Base-by-base conservation (phyloP, 2,888 invertebrate species). In the Amiota mariae region DNA sequence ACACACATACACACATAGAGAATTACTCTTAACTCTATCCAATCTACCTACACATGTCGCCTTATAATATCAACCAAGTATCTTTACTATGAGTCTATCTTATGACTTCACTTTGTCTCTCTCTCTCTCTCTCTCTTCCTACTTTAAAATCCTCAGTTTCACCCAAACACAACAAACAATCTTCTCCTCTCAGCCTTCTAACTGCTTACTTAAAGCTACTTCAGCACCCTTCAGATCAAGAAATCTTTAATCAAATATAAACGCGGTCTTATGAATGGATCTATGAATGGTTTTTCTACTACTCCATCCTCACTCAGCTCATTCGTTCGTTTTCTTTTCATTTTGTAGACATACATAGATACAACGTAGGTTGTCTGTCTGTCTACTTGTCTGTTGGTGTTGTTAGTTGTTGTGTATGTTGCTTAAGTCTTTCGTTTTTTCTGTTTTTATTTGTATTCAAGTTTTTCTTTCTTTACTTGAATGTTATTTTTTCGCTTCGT, bases 221-320 rank as follows among this genome's bases (percentile, higher is more conserved):
- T 11, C 57, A 12, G 54, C 18, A 63, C 63, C 9, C 11, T n/a
- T 61, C 1, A 56, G 20, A 12, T 61, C 63, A 15, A 36, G 15
- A 8, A 9, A 63, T 18, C 48, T 24, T n/a, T 48, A 48, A 47
- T 48, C 66, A 24, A 63, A 66, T 49, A 68, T 36, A 36, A 36
- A 36, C 36, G 8, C 67, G 54, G 67, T 13, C 47, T 66, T 68
- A 68, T 68, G 67, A 68, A 68, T 68, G 67, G 54, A 68, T 51
- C 67, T 18, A 54, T 68, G 67, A 68, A 68, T 20, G 51, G 24
- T 54, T 68, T 51, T 68, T 68, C 36, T 36, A 36, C 36, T 36
- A 36, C 36, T 36, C 36, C 36, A 36, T 36, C 2, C 36, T 36
- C 36, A 2, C 36, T 36, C 36, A 36, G 36, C 6, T 36, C 36